These are phyloP conservation scores for Monomorium pharaonis DNA, from an alignment of 1,140 invertebrate species.

Conservation along the genomic window DNA sequence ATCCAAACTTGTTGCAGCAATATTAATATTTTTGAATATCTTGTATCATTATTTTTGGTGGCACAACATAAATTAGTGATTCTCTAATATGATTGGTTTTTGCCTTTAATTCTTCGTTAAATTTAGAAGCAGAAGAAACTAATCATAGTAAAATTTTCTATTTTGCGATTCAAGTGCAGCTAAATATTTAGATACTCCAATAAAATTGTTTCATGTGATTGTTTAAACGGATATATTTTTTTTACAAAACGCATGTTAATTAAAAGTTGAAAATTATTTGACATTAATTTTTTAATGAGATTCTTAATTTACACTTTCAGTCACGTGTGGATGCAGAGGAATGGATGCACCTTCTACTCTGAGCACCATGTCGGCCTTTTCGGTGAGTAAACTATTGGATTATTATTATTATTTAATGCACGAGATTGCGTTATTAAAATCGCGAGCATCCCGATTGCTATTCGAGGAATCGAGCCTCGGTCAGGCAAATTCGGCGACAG, in stretches of 20 bases:
- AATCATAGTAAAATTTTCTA: no score
- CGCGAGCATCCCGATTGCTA: not conserved
- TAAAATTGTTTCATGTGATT: no score
- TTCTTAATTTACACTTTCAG: not conserved
- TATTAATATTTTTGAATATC: no score
- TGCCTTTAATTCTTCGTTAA: no score
- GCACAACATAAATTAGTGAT: no score
- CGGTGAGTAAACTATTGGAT: not conserved
- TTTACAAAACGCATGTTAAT: not conserved
- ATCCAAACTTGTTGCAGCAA: no score
- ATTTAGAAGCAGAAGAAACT: no score
- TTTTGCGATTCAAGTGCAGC: no score
- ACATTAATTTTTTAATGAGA: not conserved
- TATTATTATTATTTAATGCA: not conserved
- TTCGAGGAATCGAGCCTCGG: not conserved
- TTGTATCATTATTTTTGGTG: no score
- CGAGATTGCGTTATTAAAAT: conserved; percentile 1
- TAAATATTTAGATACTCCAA: no score
- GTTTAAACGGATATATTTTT: not conserved
- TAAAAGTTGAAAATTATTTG: not conserved
- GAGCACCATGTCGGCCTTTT: not conserved
- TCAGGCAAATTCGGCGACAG: not conserved
- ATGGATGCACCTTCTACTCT: not conserved
- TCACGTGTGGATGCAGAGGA: not conserved
- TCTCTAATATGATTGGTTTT: no score